Base-by-base conservation (phyloP, 2,888 invertebrate species). In the Trichacis sp. region DNA sequence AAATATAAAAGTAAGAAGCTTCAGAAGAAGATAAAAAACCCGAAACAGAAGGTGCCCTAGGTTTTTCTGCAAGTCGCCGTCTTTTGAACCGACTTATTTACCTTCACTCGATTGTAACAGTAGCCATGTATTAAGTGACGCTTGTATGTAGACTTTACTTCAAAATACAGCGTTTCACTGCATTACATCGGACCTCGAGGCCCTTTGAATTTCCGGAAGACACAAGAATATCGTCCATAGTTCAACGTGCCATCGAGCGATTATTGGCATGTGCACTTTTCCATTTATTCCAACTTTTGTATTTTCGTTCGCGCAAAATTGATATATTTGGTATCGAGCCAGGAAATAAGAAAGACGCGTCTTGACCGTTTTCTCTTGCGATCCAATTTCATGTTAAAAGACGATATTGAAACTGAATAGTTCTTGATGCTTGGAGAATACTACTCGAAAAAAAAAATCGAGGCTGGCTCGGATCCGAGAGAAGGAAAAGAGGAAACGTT, bases 21-120 rank as follows among this genome's bases (percentile, higher is more conserved):
- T 61, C 36, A 29, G 56, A 56, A 49, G 56, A 66, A 67, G 59
- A 63, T 50, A 51, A 42, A 64, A 60, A 57, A 63, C 59, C 56
- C 57, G 60, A 65, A 61, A 66, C 69, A 75, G 75, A 76, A 73
- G 70, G 51, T 58, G 77, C 78, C 74, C 62, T 60, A 60, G 77
- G 70, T 66, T 64, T 66, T 61, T 53, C 51, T 68, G 58, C 62
- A 68, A 59, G 65, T 69, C 69, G 67, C 66, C 63, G 69, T 64
- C 75, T 75, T 77, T 75, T 70, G 73, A 75, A 73, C 73, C 70
- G 66, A 53, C 61, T 79, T 80, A 78, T 80, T 78, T 80, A 76
- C 77, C 72, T 73, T 68, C 57, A 73, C 69, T 73, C 77, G 75
- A 77, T 76, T 76, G 75, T 70, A 70, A 66, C 68, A 51, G 71